These are phyloP conservation scores for Dryobota labecula DNA, from an alignment of 2,888 invertebrate species.

Conservation along the genomic window DNA sequence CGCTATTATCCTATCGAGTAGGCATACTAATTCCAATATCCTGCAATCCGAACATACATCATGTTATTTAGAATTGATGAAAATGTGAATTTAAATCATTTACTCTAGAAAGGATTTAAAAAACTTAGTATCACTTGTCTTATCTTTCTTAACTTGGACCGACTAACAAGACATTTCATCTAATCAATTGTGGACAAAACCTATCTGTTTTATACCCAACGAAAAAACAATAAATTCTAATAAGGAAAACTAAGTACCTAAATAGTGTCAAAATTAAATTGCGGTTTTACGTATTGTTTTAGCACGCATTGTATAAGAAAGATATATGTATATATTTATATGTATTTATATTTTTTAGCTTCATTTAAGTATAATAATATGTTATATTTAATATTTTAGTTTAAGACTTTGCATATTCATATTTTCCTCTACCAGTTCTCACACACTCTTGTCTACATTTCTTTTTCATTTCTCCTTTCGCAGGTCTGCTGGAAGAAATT, in stretches of 20 bases:
- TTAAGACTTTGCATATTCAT: too few species aligned
- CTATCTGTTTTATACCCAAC: background rate
- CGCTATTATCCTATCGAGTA: background rate
- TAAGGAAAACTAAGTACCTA: background rate
- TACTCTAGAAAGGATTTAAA: too few species aligned
- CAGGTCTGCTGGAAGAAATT: too few species aligned
- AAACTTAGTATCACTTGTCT: too few species aligned
- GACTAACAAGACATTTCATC: background rate
- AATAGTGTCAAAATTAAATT: background rate
- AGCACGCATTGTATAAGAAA: constrained; percentile 5
- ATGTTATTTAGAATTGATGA: background rate
- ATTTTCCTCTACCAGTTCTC: too few species aligned
- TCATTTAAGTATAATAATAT: too few species aligned
- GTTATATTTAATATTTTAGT: too few species aligned
- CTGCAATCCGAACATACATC: background rate
- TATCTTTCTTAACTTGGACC: background rate
- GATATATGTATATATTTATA: too few species aligned
- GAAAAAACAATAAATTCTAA: background rate
- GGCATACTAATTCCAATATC: background rate
- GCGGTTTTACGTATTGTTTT: background rate
- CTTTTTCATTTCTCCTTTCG: too few species aligned
- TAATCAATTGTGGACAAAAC: background rate
- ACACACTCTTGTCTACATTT: too few species aligned
- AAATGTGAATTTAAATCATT: background rate
- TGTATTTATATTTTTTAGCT: too few species aligned